phyloP scores from a whole-genome alignment of 1,140 invertebrate species.

The Epicauta chinensis region DNA sequence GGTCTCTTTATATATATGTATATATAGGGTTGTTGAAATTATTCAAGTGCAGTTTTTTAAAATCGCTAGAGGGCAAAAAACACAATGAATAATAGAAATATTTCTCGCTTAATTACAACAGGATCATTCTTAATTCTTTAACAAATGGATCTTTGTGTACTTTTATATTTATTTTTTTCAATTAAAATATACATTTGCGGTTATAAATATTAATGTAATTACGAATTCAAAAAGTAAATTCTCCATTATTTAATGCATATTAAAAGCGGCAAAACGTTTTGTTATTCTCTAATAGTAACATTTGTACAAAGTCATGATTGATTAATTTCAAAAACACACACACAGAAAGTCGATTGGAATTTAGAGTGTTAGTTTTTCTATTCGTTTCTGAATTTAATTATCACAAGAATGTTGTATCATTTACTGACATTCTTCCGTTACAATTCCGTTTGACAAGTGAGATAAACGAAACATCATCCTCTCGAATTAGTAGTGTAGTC shows the following conservation, averaged over 20 bases:
- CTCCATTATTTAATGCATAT: constrained; percentile 13
- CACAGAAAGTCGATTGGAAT: too few relatives aligned
- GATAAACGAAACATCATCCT: constrained; percentile 17
- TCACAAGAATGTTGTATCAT: background rate
- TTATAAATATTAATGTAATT: constrained; percentile 15
- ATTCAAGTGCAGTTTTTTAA: too few relatives aligned
- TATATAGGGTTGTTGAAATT: too few relatives aligned
- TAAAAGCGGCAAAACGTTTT: too few relatives aligned
- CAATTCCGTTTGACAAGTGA: constrained; percentile 3
- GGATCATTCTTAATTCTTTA: too few relatives aligned
- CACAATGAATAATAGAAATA: too few relatives aligned
- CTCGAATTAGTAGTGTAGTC: constrained; percentile 21
- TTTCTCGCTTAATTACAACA: too few relatives aligned
- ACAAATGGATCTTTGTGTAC: background rate
- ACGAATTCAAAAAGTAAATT: constrained; percentile 9
- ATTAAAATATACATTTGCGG: constrained; percentile 13
- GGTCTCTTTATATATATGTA: background rate
- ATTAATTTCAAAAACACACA: too few relatives aligned
- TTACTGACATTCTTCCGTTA: constrained; percentile 1
- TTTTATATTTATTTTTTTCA: constrained; percentile 8
- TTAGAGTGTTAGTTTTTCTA: too few relatives aligned
- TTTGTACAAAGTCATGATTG: too few relatives aligned
- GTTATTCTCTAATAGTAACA: too few relatives aligned
- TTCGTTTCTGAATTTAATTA: too few relatives aligned
- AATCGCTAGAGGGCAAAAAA: background rate